Evolutionary conservation across 2,113 vertebrate genomes (phyloP).

Genomic region (Albula goreensis): DNA sequence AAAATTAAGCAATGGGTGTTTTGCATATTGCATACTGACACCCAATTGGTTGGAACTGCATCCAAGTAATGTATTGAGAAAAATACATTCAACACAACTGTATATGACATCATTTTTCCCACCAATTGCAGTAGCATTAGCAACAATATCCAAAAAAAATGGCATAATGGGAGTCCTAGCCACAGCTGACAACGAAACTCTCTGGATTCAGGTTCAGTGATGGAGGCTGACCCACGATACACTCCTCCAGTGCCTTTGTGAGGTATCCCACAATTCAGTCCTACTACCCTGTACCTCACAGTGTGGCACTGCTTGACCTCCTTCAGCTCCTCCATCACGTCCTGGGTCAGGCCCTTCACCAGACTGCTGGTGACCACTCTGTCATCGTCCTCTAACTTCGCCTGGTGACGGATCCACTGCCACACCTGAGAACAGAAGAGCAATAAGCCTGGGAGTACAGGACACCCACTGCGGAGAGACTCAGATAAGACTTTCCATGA

Average conservation of each 20-base stretch:
- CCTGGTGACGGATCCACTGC: constrained; percentile 70
- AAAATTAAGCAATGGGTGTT: no score
- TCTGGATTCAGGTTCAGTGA: not conserved
- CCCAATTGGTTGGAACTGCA: no score
- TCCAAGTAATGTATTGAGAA: no score
- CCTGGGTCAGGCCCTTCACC: constrained; percentile 50
- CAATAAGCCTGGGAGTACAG: not conserved
- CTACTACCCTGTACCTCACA: constrained; percentile 46
- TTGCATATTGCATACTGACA: no score
- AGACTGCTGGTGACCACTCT: constrained; percentile 59
- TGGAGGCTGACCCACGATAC: no score
- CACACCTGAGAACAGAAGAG: constrained; percentile 57
- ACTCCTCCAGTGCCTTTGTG: no score
- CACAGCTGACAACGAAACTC: not conserved
- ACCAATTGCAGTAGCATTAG: no score
- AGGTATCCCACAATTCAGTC: not conserved
- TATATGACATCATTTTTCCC: no score
- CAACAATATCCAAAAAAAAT: no score
- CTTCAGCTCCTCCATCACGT: constrained; percentile 52
- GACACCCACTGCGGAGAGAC: not conserved
- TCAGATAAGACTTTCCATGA: not conserved
- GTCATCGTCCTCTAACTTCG: constrained; percentile 64
- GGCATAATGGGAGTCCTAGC: not conserved
- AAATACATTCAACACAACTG: no score
- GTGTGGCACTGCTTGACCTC: constrained; percentile 28